These are phyloP conservation scores for Rotaria sp. DNA, from an alignment of 2,888 invertebrate genomes.

Conservation along the genomic window DNA sequence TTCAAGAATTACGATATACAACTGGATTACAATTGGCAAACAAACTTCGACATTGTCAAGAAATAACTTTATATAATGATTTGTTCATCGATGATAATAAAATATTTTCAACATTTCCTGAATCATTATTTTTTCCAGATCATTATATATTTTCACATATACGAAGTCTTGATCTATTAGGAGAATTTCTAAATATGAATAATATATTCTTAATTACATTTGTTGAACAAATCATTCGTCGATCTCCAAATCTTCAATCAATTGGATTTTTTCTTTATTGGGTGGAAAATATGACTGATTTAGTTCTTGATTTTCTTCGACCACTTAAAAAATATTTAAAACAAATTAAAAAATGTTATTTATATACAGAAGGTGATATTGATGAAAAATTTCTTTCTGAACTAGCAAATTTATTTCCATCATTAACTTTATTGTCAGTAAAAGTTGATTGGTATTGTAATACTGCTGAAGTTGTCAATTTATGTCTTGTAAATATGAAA, in stretches of 20 bases:
- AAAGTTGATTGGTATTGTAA: background rate
- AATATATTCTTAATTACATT: background rate
- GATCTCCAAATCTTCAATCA: background rate
- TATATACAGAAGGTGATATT: constrained; percentile 11
- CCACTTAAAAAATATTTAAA: background rate
- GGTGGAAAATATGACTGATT: background rate
- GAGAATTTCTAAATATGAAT: background rate
- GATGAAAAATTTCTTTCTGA: background rate
- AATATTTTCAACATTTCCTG: background rate
- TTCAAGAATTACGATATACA: background rate
- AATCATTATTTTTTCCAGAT: background rate
- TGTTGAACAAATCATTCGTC: background rate
- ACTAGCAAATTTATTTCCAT: background rate
- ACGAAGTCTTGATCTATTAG: background rate
- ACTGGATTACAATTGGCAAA: background rate
- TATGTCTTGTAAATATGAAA: background rate
- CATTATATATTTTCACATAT: background rate
- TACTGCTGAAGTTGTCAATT: background rate
- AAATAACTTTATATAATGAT: background rate
- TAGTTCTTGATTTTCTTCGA: background rate
- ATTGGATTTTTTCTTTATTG: constrained; percentile 15
- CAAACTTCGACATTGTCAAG: background rate
- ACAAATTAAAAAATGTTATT: background rate
- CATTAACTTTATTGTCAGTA: background rate
- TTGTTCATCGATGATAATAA: background rate